Evolutionary conservation across 2,113 vertebrate genomes (phyloP).

Genomic region (Emydura subglobosa): DNA sequence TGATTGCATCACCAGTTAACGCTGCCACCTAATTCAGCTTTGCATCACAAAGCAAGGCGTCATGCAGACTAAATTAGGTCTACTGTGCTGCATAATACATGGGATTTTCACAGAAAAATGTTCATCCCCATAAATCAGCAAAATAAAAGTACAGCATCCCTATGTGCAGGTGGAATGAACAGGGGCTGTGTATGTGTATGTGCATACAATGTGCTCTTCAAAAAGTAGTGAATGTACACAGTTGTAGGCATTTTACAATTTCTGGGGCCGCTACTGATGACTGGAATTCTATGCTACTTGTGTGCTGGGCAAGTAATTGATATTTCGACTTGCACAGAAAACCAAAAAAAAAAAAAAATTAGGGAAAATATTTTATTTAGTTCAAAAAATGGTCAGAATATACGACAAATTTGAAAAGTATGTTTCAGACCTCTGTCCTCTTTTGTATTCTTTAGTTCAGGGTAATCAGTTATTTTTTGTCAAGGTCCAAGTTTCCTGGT

Average conservation of each 20-base stretch:
- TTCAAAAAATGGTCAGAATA: neutral
- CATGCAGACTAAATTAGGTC: neutral
- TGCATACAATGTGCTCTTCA: neutral
- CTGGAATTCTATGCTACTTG: neutral
- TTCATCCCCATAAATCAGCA: neutral
- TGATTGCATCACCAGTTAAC: neutral
- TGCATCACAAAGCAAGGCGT: neutral
- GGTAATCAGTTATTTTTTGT: no score
- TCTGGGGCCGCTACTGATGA: neutral
- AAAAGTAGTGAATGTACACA: neutral
- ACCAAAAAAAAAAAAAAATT: neutral
- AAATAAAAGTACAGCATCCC: neutral
- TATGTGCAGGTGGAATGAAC: neutral
- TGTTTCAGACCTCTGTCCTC: neutral
- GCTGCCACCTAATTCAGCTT: neutral
- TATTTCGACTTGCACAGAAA: neutral
- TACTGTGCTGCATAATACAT: neutral
- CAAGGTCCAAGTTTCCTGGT: no score
- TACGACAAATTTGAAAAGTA: neutral
- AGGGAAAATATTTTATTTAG: neutral
- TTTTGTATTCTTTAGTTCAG: neutral
- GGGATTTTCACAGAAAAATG: neutral
- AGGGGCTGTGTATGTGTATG: neutral
- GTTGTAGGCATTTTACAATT: rapidly evolving
- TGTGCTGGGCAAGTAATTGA: neutral